A percentile compares a stretch with the other conserved stretches of the same genome.
Conservation (phyloP, 1,140 invertebrate species). For the Gyrodactylus bullatarudis region DNA sequence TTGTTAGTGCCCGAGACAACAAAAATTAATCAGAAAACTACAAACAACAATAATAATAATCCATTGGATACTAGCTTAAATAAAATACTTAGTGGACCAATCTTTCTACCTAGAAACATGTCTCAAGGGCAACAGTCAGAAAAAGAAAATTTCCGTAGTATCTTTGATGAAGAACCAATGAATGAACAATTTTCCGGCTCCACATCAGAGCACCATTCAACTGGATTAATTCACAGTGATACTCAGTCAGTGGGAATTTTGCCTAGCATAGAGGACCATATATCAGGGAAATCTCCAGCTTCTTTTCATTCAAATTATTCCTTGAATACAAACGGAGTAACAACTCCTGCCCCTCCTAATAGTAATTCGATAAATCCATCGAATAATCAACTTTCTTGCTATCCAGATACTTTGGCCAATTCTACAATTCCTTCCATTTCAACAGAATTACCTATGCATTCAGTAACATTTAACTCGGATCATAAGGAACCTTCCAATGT, state of each 20-base stretch:
- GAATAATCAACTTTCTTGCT: not conserved
- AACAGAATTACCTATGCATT: not conserved
- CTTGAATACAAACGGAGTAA: not conserved
- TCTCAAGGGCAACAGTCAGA: not conserved
- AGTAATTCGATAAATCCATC: not conserved
- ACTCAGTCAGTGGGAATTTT: not conserved
- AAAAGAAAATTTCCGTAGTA: not conserved
- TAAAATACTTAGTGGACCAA: not conserved
- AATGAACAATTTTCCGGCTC: not conserved
- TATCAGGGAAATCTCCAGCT: not conserved
- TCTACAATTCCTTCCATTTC: not conserved
- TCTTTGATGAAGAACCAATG: not conserved
- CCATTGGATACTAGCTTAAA: not conserved
- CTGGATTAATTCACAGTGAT: not conserved
- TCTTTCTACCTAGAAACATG: not conserved
- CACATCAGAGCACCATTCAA: not conserved
- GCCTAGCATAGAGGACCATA: not conserved
- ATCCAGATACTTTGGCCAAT: not conserved
- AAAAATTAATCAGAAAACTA: too few relatives aligned
- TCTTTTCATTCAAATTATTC: not conserved
- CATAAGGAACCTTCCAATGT: not conserved
- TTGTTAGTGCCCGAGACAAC: too few relatives aligned
- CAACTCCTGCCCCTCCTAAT: not conserved
- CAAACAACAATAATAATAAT: too few relatives aligned
- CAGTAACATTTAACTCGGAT: not conserved